Percentiles rank a stretch among this genome's conserved stretches.
These are phyloP conservation scores for Azemiops feae DNA, from an alignment of 2,113 vertebrate species.

Conservation along the genomic window DNA sequence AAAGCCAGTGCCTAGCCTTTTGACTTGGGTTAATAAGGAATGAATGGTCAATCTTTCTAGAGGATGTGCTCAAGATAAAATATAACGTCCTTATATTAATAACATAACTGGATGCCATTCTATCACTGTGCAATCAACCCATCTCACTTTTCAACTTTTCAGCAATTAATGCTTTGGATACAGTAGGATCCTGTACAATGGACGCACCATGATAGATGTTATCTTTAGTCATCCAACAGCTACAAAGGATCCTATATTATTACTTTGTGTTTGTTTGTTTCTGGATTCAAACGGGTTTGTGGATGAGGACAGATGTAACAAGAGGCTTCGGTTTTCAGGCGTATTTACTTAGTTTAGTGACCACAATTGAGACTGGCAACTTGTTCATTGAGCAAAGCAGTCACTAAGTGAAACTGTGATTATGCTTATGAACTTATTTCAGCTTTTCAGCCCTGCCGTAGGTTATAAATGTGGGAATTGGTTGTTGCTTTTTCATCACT, in stretches of 20 bases:
- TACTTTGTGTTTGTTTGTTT: neutral
- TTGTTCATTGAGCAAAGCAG: neutral
- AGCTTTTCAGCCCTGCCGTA: neutral
- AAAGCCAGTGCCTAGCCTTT: neutral
- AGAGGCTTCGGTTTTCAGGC: neutral
- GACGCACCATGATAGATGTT: neutral
- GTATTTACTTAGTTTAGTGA: neutral
- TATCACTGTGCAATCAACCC: neutral
- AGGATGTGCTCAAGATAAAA: neutral
- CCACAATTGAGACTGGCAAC: neutral
- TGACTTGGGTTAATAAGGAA: neutral
- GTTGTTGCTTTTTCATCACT: neutral
- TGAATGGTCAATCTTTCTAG: neutral
- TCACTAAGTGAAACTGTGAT: neutral
- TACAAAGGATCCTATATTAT: neutral
- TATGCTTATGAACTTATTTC: neutral
- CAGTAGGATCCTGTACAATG: neutral
- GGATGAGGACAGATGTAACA: neutral
- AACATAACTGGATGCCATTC: neutral
- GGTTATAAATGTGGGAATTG: neutral
- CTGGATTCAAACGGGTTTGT: neutral
- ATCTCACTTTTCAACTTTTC: neutral
- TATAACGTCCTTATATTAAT: neutral
- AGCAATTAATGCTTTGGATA: neutral
- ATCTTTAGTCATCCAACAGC: neutral